phyloP scores from a whole-genome alignment of 2,113 vertebrate species.

The Phrynosoma blainvillii region DNA sequence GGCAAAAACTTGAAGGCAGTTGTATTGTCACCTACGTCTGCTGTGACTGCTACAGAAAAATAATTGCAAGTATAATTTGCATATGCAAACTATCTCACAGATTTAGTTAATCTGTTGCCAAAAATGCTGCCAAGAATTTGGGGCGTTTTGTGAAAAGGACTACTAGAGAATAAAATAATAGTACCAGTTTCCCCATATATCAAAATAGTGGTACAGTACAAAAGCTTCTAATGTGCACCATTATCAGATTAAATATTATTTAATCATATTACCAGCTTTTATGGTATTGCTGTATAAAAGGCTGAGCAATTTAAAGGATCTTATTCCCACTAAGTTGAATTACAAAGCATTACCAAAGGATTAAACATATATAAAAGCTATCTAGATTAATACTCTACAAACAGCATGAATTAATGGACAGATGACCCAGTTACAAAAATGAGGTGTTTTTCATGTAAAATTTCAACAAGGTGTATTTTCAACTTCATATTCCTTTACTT shows the following conservation, averaged over 20 bases:
- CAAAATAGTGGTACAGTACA: constrained; percentile 44
- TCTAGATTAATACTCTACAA: constrained; percentile 64
- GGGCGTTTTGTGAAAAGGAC: constrained; percentile 40
- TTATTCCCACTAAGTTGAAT: constrained; percentile 58
- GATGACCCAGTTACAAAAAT: constrained; percentile 68
- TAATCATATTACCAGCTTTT: constrained; percentile 64
- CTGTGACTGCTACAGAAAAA: constrained; percentile 55
- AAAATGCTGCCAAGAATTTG: constrained; percentile 60
- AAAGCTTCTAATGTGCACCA: constrained; percentile 32
- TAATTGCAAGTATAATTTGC: constrained; percentile 55
- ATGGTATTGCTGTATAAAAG: constrained; percentile 54
- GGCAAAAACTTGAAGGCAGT: constrained; percentile 56
- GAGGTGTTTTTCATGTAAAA: constrained; percentile 34
- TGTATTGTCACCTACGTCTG: constrained; percentile 46
- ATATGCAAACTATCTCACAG: constrained; percentile 50
- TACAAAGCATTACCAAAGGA: constrained; percentile 52
- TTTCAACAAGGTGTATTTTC: constrained; percentile 57
- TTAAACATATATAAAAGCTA: constrained; percentile 54
- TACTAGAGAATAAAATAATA: constrained; percentile 47
- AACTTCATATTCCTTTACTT: constrained; percentile 42
- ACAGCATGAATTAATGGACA: constrained; percentile 59
- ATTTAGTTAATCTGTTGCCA: constrained; percentile 56
- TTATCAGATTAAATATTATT: constrained; percentile 67
- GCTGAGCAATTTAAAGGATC: constrained; percentile 58
- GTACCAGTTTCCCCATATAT: constrained; percentile 20